phyloP scores from a whole-genome alignment of 2,797 vertebrate genomes.

The Schizothorax lantsangensis region DNA sequence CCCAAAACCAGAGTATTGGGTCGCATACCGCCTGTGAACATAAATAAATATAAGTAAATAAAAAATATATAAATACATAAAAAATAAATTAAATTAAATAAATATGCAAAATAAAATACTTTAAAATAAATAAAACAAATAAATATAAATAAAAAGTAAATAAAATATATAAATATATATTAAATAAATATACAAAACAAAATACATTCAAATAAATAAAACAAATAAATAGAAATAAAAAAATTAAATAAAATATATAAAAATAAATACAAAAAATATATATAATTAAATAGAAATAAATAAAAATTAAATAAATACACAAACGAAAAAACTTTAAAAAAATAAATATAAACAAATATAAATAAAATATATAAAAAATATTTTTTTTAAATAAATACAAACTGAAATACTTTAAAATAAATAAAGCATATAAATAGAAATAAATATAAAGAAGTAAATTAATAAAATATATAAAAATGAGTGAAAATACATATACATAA shows the following conservation, averaged over 20 bases:
- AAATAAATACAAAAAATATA: neutral
- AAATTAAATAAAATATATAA: neutral
- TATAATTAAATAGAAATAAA: neutral
- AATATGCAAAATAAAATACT: neutral
- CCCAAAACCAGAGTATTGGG: conserved; percentile 91
- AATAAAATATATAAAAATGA: neutral
- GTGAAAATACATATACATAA: too few species aligned
- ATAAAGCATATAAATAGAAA: neutral
- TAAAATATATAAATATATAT: neutral
- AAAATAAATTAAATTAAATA: neutral
- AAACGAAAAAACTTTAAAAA: neutral
- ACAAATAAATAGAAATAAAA: neutral
- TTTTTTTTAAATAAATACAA: too few species aligned
- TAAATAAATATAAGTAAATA: neutral
- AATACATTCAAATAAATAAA: neutral
- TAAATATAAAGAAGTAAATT: neutral
- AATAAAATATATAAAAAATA: too few species aligned
- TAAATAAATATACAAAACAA: neutral
- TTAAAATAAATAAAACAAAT: neutral
- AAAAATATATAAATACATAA: neutral
- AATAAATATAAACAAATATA: neutral
- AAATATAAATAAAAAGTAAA: neutral
- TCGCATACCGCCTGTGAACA: conserved; percentile 86
- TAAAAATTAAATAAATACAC: neutral
- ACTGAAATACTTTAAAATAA: too few species aligned